A percentile compares a stretch with the other conserved stretches of the same genome.
phyloP scores from a whole-genome alignment of 2,888 invertebrate genomes.

The Helobdella robusta region DNA sequence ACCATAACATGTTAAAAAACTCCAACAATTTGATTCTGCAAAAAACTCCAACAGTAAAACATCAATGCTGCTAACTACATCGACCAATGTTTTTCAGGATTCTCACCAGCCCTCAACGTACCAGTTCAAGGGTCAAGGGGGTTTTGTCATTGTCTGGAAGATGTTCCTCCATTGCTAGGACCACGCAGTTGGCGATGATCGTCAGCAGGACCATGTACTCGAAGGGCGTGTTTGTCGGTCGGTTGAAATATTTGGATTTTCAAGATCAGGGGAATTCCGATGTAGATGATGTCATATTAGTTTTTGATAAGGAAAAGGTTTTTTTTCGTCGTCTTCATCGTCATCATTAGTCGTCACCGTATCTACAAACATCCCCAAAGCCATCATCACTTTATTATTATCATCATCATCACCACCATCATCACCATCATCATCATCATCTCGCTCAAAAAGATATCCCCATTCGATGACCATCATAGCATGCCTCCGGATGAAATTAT shows the following conservation, averaged over 20 bases:
- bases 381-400: constrained; percentile 6
- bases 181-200: constrained; percentile 99
- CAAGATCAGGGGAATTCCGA: no score
- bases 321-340: no score
- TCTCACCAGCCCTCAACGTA: constrained; percentile 59
- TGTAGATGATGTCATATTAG: no score
- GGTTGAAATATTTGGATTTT: no score
- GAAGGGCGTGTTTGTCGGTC: constrained; percentile 73
- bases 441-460: constrained; percentile 15
- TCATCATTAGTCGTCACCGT: not conserved
- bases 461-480: constrained; percentile 15
- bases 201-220: constrained; percentile 99
- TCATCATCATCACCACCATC: constrained; percentile 20
- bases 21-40: no score
- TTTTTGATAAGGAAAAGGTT: no score
- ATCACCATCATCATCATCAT: constrained; percentile 24
- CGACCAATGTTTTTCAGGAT: no score
- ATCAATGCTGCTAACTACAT: no score
- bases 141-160: constrained; percentile 97
- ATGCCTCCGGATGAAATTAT: constrained; percentile 5
- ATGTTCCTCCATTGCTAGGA: constrained; percentile 99
- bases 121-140: constrained; percentile 94
- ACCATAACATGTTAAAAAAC: no score
- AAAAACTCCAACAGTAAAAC: no score
- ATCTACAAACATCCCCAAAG: not conserved